A percentile compares a stretch with the other conserved stretches of the same genome.
Conservation (phyloP, 2,888 invertebrate genomes). For the Orchesellides sinensis region DNA sequence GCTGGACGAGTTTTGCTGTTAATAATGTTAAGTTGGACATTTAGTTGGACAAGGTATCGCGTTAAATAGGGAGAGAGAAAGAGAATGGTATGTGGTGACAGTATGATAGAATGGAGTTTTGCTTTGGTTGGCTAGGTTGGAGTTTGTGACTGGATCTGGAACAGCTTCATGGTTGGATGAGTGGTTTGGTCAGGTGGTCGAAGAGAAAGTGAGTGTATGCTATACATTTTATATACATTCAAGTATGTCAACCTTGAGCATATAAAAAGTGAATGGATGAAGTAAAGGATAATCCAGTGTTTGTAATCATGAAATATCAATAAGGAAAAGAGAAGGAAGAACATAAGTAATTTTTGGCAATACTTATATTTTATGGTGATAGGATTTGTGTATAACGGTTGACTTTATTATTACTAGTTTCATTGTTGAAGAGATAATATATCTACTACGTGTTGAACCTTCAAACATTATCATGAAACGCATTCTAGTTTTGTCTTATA, state of each 20-base stretch:
- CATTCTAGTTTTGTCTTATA: constrained; percentile 3
- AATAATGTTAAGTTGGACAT: background rate
- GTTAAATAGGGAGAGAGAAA: constrained; percentile 19
- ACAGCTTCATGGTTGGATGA: constrained; percentile 24
- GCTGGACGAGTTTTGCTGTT: constrained; percentile 34
- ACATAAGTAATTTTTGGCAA: constrained; percentile 1
- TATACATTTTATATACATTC: background rate
- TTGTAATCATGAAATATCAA: constrained; percentile 8
- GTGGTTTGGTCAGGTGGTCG: constrained; percentile 26
- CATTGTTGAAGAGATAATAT: background rate
- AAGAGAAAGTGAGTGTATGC: constrained; percentile 18
- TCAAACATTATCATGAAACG: constrained; percentile 15
- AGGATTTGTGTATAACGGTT: constrained; percentile 5
- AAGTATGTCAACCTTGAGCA: background rate
- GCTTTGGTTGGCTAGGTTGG: background rate
- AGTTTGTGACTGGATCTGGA: constrained; percentile 26
- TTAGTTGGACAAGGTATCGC: constrained; percentile 3
- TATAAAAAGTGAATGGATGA: background rate
- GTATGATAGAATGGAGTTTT: background rate
- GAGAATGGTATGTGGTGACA: background rate
- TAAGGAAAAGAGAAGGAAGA: background rate
- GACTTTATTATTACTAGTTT: constrained; percentile 37
- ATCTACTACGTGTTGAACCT: constrained; percentile 11
- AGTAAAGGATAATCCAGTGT: constrained; percentile 10
- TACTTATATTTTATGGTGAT: background rate